A percentile compares a stretch with the other conserved stretches of the same genome.
Conservation (phyloP, 2,888 invertebrate genomes). For the Mythimna impura region DNA sequence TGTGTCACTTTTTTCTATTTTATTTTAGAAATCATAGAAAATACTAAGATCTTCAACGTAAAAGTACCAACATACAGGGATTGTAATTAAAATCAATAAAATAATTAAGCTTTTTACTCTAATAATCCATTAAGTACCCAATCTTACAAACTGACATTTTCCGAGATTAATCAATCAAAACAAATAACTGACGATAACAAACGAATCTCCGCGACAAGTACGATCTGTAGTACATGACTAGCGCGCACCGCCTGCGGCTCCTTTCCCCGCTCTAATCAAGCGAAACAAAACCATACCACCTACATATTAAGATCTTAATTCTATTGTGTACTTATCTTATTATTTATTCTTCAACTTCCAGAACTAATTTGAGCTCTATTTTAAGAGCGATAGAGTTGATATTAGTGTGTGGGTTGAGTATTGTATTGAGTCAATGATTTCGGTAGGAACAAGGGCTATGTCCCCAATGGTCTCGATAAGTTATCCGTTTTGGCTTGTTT, state of each 20-base stretch:
- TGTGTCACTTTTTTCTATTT: no score
- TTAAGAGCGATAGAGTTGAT: slow-evolving; percentile 42
- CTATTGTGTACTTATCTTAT: slow-evolving; percentile 64
- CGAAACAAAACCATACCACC: slow-evolving; percentile 69
- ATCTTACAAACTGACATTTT: slow-evolving; percentile 40
- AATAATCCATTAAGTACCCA: slow-evolving; percentile 23
- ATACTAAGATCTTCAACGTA: background rate
- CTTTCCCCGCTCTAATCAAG: slow-evolving; percentile 58
- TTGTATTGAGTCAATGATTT: slow-evolving; percentile 72
- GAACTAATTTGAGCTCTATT: slow-evolving; percentile 53
- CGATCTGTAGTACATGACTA: slow-evolving; percentile 75
- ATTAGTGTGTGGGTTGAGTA: slow-evolving; percentile 37
- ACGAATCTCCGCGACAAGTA: slow-evolving; percentile 50
- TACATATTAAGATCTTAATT: slow-evolving; percentile 73
- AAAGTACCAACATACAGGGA: background rate
- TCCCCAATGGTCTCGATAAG: slow-evolving; percentile 65
- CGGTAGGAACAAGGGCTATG: slow-evolving; percentile 67
- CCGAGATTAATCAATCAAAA: slow-evolving; percentile 57
- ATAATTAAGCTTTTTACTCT: slow-evolving; percentile 11
- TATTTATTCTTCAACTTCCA: slow-evolving; percentile 58
- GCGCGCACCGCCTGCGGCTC: slow-evolving; percentile 69
- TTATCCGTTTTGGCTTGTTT: slow-evolving; percentile 58
- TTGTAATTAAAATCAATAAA: background rate
- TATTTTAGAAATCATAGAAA: background rate
- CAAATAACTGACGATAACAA: slow-evolving; percentile 51